Percentiles rank a stretch among this genome's conserved stretches.
These are phyloP conservation scores for Perizoma flavofasciatum DNA, from an alignment of 2,888 invertebrate genomes.

Conservation along the genomic window DNA sequence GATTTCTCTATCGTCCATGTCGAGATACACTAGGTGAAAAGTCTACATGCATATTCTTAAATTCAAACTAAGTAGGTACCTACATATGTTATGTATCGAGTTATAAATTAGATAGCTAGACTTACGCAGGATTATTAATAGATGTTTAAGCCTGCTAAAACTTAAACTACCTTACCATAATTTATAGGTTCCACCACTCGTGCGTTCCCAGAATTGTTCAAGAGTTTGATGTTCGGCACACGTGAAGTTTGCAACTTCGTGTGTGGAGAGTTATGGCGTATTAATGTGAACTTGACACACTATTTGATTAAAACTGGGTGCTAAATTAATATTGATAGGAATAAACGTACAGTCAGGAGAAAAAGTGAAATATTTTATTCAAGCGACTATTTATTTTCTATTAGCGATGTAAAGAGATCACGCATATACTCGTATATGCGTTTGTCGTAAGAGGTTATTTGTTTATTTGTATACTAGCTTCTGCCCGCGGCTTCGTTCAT, in stretches of 20 bases:
- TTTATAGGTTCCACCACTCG: conserved; percentile 59
- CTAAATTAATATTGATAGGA: conserved; percentile 20
- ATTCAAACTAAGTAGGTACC: conserved; percentile 15
- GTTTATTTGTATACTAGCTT: no score
- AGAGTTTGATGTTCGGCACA: conserved; percentile 49
- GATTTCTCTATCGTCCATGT: no score
- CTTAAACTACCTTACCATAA: conserved; percentile 60
- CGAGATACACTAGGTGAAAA: no score
- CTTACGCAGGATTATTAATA: conserved; percentile 55
- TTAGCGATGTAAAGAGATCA: no score
- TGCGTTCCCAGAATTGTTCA: conserved; percentile 58
- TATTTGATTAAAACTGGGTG: conserved; percentile 32
- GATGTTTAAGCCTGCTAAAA: conserved; percentile 55
- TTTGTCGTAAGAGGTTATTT: no score
- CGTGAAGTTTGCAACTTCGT: conserved; percentile 43
- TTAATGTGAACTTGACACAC: conserved; percentile 35
- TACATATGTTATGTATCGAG: no score
- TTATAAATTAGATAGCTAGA: conserved; percentile 48
- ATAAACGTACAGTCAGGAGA: background rate
- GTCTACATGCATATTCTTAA: conserved; percentile 14
- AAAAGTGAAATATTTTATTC: background rate
- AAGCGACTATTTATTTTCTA: no score
- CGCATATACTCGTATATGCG: no score
- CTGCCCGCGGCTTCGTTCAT: no score
- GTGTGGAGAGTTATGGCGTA: conserved; percentile 43